A percentile compares a stretch with the other conserved stretches of the same genome.
phyloP scores from a whole-genome alignment of 2,797 vertebrate species.

The Urocyon cinereoargenteus region DNA sequence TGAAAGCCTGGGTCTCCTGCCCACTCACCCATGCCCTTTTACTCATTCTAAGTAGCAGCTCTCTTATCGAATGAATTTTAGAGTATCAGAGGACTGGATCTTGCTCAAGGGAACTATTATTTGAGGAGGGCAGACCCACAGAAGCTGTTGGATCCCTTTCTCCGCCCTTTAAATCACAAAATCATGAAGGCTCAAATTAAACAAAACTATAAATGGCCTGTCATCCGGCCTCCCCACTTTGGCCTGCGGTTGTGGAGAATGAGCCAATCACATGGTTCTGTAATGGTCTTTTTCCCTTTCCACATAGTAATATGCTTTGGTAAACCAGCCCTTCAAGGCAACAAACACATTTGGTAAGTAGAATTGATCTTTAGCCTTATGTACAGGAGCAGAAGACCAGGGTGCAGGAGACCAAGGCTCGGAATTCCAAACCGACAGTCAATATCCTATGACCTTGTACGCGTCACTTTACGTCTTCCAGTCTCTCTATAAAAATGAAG shows the following conservation, averaged over 20 bases:
- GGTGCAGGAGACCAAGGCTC: background rate
- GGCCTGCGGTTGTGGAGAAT: background rate
- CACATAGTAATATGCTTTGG: background rate
- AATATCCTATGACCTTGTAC: background rate
- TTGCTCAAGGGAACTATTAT: background rate
- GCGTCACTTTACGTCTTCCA: background rate
- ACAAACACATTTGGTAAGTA: background rate
- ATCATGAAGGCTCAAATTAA: background rate
- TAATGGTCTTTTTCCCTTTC: background rate
- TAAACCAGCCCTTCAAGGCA: background rate
- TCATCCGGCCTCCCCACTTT: background rate
- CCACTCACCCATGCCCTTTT: background rate
- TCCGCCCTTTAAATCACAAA: constrained; percentile 29
- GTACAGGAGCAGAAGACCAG: background rate
- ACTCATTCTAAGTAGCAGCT: background rate
- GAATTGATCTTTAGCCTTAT: background rate
- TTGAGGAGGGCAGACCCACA: background rate
- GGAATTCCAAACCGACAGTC: background rate
- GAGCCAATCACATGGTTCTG: background rate
- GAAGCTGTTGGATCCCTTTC: background rate
- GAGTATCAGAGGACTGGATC: background rate
- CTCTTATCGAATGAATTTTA: background rate
- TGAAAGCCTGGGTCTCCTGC: background rate
- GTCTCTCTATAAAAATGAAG: background rate
- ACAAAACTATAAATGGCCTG: background rate